Evolutionary conservation across 2,113 vertebrate genomes (phyloP), one percentile per base, ranked within the genome.

Genomic region (Tachysurus fulvidraco): DNA sequence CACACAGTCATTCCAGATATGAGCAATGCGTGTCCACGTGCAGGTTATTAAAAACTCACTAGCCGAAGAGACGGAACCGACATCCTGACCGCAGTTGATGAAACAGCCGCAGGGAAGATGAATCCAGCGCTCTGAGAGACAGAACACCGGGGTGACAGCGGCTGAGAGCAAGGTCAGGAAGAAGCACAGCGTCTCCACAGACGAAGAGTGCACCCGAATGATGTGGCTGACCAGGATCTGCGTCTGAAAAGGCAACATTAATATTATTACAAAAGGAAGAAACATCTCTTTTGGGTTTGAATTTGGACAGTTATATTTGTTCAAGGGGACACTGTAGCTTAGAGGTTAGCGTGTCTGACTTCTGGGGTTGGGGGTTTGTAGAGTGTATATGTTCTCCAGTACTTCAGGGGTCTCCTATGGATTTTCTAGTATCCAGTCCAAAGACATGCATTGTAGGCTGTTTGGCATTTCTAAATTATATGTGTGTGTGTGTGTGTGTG

Each of bases 101-200:
- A 98, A 96, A 93, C 98, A 99, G 89, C 98, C 98, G 8, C 98
- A 99, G 44, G 98, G 98, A 91, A 99, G 94, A 92, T 99, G 98
- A 87, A 94, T 93, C 98, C 98, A 99, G 89, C 91, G 95, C 90
- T 97, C 95, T 0, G 98, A 99, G 89, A 99, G 93, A 88, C 97
- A 92, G n/a, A 99, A 99, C 64, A 98, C 87, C 0, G 98, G 98
- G 36, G 97, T 98, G 86, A 96, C 92, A 0, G 95, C 93, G 64
- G 96, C 94, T 65, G 97, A 96, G 77, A 99, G 96, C 88, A 96
- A 91, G 59, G 96, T 98, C 88, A 99, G 95, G 69, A 98, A 94
- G 91, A 99, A 99, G 92, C 97, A 95, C 86, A 98, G 90, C 0
- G 93, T 95, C 94, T 98, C 97, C 57, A 96, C 94, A 0, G 93